Evolutionary conservation across 2,888 invertebrate species (phyloP).

Genomic region (Lampropteryx suffumata): DNA sequence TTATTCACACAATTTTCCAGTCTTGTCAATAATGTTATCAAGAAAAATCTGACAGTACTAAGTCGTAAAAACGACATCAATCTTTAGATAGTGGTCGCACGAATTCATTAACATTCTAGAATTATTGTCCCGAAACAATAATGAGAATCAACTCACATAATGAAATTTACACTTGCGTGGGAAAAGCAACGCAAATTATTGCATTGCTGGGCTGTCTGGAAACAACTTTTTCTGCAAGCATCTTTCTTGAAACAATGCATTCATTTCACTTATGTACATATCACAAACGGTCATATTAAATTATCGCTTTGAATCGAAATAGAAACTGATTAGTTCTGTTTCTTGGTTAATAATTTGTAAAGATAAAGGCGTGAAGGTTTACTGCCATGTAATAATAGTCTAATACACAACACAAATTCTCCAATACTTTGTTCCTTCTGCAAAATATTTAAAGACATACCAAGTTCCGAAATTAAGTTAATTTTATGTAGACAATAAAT

Average conservation of each 20-base stretch:
- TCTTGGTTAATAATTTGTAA: too few species aligned
- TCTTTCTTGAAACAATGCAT: slow-evolving; percentile 27
- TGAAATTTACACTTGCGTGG: slow-evolving; percentile 60
- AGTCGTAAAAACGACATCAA: slow-evolving; percentile 42
- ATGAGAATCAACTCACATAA: slow-evolving; percentile 64
- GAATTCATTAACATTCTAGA: slow-evolving; percentile 62
- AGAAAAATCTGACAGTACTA: slow-evolving; percentile 27
- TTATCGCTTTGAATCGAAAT: slow-evolving; percentile 13
- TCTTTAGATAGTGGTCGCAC: slow-evolving; percentile 52
- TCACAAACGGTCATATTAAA: slow-evolving; percentile 15
- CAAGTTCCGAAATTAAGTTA: too few species aligned
- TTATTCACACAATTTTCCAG: too few species aligned
- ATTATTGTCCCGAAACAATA: slow-evolving; percentile 65
- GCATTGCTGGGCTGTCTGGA: slow-evolving; percentile 37
- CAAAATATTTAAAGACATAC: too few species aligned
- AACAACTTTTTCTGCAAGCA: slow-evolving; percentile 21
- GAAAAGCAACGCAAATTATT: slow-evolving; percentile 62
- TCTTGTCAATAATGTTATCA: slow-evolving; percentile 6
- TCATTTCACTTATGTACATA: slow-evolving; percentile 27
- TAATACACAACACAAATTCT: too few species aligned
- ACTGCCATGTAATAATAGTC: too few species aligned
- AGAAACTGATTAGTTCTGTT: slow-evolving; percentile 5
- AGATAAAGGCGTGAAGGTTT: too few species aligned
- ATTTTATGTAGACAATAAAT: too few species aligned
- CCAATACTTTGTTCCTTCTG: too few species aligned